These are phyloP conservation scores for Yponomeuta sedellus DNA, from an alignment of 2,888 invertebrate genomes.

Conservation along the genomic window DNA sequence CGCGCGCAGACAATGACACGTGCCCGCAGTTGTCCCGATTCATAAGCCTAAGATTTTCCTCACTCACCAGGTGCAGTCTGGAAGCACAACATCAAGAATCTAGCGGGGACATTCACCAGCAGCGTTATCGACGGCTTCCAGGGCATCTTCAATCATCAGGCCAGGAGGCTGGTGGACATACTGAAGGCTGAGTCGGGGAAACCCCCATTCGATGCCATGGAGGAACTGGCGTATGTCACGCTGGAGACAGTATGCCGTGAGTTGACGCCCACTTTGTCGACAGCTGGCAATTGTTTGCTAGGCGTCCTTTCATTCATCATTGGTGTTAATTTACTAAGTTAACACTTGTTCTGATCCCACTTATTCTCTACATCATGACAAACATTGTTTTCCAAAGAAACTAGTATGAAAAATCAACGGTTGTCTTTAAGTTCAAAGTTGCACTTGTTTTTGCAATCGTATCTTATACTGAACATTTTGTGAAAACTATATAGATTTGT, in stretches of 20 bases:
- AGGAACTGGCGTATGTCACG: slow-evolving; percentile 42
- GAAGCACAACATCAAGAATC: slow-evolving; percentile 50
- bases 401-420: too few relatives aligned
- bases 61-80: slow-evolving; percentile 37
- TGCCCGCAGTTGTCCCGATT: background rate
- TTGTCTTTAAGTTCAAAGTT: too few relatives aligned
- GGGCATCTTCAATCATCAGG: slow-evolving; percentile 44
- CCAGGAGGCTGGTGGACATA: slow-evolving; percentile 31
- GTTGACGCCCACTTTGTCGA: background rate
- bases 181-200: slow-evolving; percentile 34
- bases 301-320: too few relatives aligned
- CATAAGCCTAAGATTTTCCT: background rate
- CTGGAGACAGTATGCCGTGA: slow-evolving; percentile 53
- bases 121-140: slow-evolving; percentile 45
- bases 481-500: too few relatives aligned
- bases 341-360: too few relatives aligned
- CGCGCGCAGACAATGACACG: too few relatives aligned
- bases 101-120: slow-evolving; percentile 44
- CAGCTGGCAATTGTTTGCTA: too few relatives aligned
- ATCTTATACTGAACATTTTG: too few relatives aligned
- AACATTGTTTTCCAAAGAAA: too few relatives aligned
- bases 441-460: too few relatives aligned
- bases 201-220: slow-evolving; percentile 41
- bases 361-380: too few relatives aligned
- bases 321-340: too few relatives aligned